Evolutionary conservation across 1,140 invertebrate genomes (phyloP), one percentile per base, ranked within the genome.

Genomic region (Ceratina australensis): DNA sequence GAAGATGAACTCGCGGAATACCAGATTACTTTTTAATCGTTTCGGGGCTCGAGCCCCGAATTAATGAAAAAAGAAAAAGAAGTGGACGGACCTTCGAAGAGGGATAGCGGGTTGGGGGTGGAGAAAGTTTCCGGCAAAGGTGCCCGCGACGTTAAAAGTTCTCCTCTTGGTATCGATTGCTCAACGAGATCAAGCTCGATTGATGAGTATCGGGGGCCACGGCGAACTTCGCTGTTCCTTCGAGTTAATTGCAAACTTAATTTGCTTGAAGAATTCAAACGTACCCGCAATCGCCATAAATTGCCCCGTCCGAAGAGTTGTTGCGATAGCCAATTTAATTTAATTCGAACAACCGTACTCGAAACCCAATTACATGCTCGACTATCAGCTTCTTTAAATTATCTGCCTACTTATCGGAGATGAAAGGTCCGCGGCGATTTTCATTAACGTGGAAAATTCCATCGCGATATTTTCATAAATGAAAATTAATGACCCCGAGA

Each of bases 21-120:
- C 49, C 56, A n/a, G 72, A 79, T 79, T 75, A 60, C 59, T 65
- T 76, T 77, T 77, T 80, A 77, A 80, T 77, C 72, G 64, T 50
- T 52, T 42, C 26, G 49, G 33, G 33, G 12, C 63, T 78, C 49
- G 50, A 64, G 33, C 33, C 13, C 7, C 42, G 47, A 76, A 83
- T 76, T 84, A 65, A 77, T 61, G 57, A 75, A 49, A 72, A 59
- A 61, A 59, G n/a, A 42, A 1, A 15, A 22, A 65, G 60, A 65
- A 26, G 24, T n/a, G n/a, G 28, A 5, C 16, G 20, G 74, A 49
- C n/a, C n/a, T n/a, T n/a, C n/a, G 47, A 63, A 18, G 28, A 10
- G 42, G 20, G 72, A 28, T 42, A 50, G 22, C 0, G n/a, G 15
- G 22, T 22, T 20, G 15, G 2, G 24, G 3, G 26, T 22, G 52